Base-by-base conservation (phyloP, 2,113 vertebrate species). In the Cisticola juncidis region DNA sequence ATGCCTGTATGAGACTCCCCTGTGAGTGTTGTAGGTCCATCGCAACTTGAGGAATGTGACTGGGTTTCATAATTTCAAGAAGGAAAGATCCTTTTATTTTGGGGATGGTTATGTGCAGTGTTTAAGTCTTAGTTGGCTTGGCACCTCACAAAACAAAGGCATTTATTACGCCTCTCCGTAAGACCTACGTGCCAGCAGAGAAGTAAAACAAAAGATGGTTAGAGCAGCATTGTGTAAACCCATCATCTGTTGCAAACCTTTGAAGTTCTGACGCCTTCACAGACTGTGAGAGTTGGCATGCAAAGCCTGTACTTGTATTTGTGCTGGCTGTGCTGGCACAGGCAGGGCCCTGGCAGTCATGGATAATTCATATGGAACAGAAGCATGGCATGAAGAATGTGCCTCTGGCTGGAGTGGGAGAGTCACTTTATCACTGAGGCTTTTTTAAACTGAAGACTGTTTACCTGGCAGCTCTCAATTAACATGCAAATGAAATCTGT, bases 121-220 rank as follows among this genome's bases (percentile, higher is more conserved):
- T 76, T 71, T 60, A 36, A n/a, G 10, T 44, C 53, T 64, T 61
- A 40, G 38, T 2, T 86, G 62, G 35, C 24, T 38, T 5, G 12
- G 42, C 6, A 4, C 20, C 13, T 81, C 60, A 28, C 36, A 40
- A 40, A 72, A 78, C 5, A 56, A 81, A 83, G 40, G 2, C 23
- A 35, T n/a, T 69, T 54, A 40, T 76, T 72, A 33, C 0, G 0
- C 50, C 53, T 68, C 36, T 86, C 25, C 0, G 0, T 12, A 40
- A 73, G 36, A 22, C 45, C 38, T 56, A 3, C 0, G 1, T 44
- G 25, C 12, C 47, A 57, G 22, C 58, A 81, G 54, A 51, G 64
- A 40, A 50, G 28, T 23, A 44, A 69, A 69, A 92, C 25, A 71
- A 76, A 80, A 61, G 45, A 22, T 45, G 50, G 31, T 33, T 77